These are phyloP conservation scores for Polypedilum pembai DNA, from an alignment of 1,140 invertebrate genomes.

Conservation along the genomic window DNA sequence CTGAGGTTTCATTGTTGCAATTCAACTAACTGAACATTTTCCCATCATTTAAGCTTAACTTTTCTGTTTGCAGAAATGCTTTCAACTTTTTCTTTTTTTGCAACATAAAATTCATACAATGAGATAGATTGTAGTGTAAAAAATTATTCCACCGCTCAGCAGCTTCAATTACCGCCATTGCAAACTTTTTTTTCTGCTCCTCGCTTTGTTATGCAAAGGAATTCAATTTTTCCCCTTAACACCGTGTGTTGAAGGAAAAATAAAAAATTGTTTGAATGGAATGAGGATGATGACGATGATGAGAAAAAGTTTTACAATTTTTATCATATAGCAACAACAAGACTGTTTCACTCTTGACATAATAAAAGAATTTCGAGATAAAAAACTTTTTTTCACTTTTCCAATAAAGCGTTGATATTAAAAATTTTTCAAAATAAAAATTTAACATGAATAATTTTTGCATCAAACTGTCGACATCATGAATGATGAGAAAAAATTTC, in stretches of 20 bases:
- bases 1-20: too few species aligned
- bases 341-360: neutral
- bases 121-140: too few species aligned
- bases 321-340: neutral
- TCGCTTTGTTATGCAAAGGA: slow-evolving; percentile 5
- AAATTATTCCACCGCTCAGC: neutral
- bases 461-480: too few species aligned
- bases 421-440: neutral
- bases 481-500: too few species aligned
- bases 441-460: too few species aligned
- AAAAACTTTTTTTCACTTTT: neutral
- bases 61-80: too few species aligned
- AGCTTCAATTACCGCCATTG: neutral
- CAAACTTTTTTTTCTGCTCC: neutral
- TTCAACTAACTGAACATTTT: too few species aligned
- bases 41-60: too few species aligned
- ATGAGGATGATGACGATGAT: slow-evolving; percentile 8
- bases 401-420: slow-evolving; percentile 5
- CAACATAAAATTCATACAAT: too few species aligned
- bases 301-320: neutral
- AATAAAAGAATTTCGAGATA: neutral
- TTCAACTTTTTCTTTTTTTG: too few species aligned
- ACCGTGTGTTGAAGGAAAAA: neutral
- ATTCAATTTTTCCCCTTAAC: neutral
- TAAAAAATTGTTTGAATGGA: neutral